These are phyloP conservation scores for Callaeas wilsoni DNA, from an alignment of 2,113 vertebrate genomes.

Conservation along the genomic window DNA sequence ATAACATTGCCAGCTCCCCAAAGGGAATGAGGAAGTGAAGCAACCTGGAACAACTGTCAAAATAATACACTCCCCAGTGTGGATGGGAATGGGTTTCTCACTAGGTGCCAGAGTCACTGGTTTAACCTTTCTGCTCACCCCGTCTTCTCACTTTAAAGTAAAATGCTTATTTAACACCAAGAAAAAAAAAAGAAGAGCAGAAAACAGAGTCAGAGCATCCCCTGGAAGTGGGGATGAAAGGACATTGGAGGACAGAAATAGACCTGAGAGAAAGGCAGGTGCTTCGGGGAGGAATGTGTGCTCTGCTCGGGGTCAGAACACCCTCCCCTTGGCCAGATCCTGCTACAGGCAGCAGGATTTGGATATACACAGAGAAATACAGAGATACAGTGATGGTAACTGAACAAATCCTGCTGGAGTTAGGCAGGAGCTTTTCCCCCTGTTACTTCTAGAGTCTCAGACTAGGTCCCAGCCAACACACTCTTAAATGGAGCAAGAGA, in stretches of 20 bases:
- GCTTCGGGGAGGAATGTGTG: background rate
- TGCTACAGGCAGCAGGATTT: background rate
- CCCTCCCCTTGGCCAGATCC: background rate
- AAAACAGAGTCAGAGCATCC: background rate
- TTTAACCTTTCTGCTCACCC: constrained; percentile 1
- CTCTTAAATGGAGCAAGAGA: background rate
- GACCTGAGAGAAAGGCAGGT: background rate
- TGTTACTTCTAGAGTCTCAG: background rate
- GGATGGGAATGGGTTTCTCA: background rate
- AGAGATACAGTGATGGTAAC: background rate
- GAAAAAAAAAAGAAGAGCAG: background rate
- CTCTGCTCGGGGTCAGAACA: background rate
- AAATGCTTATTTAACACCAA: background rate
- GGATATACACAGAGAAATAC: background rate
- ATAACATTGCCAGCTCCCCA: background rate
- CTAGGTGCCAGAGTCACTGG: background rate
- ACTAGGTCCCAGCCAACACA: background rate
- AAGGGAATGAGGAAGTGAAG: background rate
- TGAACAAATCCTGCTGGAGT: background rate
- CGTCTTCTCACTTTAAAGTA: background rate
- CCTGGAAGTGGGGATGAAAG: constrained; percentile 15
- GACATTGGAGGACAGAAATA: background rate
- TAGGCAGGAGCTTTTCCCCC: background rate
- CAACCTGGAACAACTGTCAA: constrained; percentile 23
- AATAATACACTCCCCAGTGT: background rate